These are phyloP conservation scores for Drosophila yakuba DNA, from an alignment of 1,140 invertebrate species.

Conservation along the genomic window DNA sequence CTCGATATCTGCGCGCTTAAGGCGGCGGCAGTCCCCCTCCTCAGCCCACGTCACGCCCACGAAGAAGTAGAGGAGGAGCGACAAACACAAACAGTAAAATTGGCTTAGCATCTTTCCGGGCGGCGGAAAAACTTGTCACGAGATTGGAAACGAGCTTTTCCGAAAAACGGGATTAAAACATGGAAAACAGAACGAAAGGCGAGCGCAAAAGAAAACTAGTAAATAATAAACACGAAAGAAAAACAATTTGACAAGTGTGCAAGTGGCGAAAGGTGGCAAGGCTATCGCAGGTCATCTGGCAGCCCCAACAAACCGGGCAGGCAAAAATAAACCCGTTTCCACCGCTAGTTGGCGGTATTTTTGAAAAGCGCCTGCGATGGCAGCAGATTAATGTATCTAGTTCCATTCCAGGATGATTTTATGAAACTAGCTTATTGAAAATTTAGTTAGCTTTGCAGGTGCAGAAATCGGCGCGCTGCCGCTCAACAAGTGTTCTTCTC, in stretches of 20 bases:
- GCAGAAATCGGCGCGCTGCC: too few relatives aligned
- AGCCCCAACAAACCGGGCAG: not conserved
- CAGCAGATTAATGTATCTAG: not conserved
- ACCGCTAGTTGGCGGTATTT: not conserved
- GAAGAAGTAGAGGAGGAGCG: conserved; percentile 23
- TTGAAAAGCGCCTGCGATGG: not conserved
- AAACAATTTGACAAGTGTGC: conserved; percentile 5
- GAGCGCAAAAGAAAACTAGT: conserved; percentile 1
- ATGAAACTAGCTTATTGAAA: too few relatives aligned
- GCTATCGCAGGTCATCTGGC: not conserved
- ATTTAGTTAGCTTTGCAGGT: too few relatives aligned
- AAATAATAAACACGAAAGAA: conserved; percentile 32
- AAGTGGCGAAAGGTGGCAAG: conserved; percentile 1
- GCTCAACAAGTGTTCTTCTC: conserved; percentile 32
- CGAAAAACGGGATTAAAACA: conserved; percentile 55
- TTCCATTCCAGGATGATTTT: not conserved
- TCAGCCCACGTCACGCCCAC: conserved; percentile 21
- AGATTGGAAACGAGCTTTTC: conserved; percentile 13
- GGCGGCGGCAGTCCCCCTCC: conserved; percentile 28
- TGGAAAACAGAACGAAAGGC: conserved; percentile 25
- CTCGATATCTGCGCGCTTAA: conserved; percentile 66
- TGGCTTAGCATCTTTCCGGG: conserved; percentile 52
- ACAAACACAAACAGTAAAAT: conserved; percentile 23
- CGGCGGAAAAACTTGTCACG: conserved; percentile 54
- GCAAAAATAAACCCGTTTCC: not conserved